Base-by-base conservation (phyloP, 2,888 invertebrate species). In the Idaea aversata region DNA sequence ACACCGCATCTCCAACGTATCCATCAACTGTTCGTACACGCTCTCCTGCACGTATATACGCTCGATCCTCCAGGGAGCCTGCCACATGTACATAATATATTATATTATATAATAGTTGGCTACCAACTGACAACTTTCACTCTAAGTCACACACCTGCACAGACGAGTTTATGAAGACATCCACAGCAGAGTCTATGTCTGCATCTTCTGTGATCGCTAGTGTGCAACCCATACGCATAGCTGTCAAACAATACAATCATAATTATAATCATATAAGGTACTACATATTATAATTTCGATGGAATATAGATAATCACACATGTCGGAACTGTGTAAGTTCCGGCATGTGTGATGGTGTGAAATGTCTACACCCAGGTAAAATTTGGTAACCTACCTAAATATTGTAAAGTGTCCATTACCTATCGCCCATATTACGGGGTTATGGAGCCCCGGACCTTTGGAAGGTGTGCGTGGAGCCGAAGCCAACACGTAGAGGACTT, bases 141-240 rank as follows among this genome's bases (percentile, higher is more conserved):
- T 10, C 1, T 4, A 25, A 25, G 25, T 25, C 63, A 35, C 61
- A 64, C 63, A 68, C 68, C 57, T 60, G 57, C 25, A 34, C 35
- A 61, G 68, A 66, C 4, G 65, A 65, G 47, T 63, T 38, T 15
- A 68, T 63, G 47, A 68, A 68, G 6, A 60, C 25, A 60, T 68
- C 66, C 59, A 68, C 10, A 0, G 68, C 68, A n/a, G 68, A 68
- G 57, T 68, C 68, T 36, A 68, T 60, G 57, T 68, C 68, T 3
- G 68, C 68, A 0, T 65, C 61, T 57, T 68, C 68, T 10, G 68
- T 68, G 7, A 68, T 63, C 4, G 66, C 68, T 38, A 61, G 64
- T 15, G 65, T 66, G 61, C 66, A 66, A 3, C 57, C 35, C 13
- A 10, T 38, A 3, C 57, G 34, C 6, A 10, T 38, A 15, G 15